Evolutionary conservation across 2,888 invertebrate species (phyloP), one percentile per base, ranked within the genome.

Genomic region (Sinohyriopsis cumingii): DNA sequence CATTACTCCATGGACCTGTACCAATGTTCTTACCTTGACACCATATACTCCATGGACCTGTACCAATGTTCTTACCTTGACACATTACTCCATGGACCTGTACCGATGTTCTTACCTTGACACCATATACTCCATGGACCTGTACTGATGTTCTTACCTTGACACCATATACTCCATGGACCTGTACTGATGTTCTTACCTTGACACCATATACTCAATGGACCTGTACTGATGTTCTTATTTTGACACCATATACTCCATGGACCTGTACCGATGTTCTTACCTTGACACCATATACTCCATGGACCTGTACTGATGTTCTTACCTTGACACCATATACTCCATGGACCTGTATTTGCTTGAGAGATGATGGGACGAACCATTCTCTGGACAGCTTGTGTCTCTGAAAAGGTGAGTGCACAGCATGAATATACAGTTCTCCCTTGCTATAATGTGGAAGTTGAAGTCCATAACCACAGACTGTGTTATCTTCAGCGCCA

Each of bases 321-420:
- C 60, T 62, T 72, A 88, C 89, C 87, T 83, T 85, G 57, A 84
- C 82, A 28, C 88, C 88, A 80, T 84, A 88, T 15, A 88, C 76
- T 20, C 89, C 89, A 71, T 80, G 82, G 19, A 86, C 83, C 65
- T 85, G 81, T 69, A 88, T 84, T 61, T 86, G 86, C 69, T 88
- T 87, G 59, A 86, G 61, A 6, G 79, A 65, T 33, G 85, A 81
- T 15, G 89, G 87, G 7, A 86, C 82, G 79, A 88, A 88, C 73
- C 80, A 78, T 56, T 85, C 82, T 72, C 83, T 86, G 19, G 84
- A 76, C 25, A 89, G 72, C 76, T 88, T 89, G 69, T 84, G 85
- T 77, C 89, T 80, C 89, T 89, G 80, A 20, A 80, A 78, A 24
- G 55, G 71, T n/a, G 57, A 62, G 9, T n/a, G n/a, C 61, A 25